Evolutionary conservation across 1,140 invertebrate genomes (phyloP).

Genomic region (Belonocnema kinseyi): DNA sequence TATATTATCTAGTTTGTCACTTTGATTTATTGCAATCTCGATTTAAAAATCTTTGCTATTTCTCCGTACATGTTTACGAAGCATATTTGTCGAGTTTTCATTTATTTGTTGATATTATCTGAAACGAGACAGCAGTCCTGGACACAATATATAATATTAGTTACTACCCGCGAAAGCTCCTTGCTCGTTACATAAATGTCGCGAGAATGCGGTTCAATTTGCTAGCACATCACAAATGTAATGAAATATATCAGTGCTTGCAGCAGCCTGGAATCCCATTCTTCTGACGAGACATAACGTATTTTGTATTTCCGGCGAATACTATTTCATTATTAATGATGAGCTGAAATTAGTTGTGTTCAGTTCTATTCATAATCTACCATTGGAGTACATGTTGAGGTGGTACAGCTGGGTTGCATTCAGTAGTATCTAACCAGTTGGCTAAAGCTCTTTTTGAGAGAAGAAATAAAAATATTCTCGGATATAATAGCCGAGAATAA

Average conservation of each 20-base stretch:
- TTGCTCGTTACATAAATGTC: not conserved
- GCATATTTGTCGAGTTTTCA: no score
- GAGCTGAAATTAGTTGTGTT: not conserved
- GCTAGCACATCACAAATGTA: conserved; percentile 14
- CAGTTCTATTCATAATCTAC: not conserved
- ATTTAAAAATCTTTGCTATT: no score
- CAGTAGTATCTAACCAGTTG: no score
- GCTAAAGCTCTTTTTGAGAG: no score
- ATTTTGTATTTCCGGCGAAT: not conserved
- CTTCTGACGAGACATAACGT: not conserved
- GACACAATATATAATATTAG: not conserved
- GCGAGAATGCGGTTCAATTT: not conserved
- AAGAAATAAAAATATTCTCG: no score
- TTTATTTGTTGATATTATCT: no score
- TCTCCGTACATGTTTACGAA: no score
- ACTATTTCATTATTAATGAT: conserved; percentile 10
- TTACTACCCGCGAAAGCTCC: not conserved
- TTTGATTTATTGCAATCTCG: no score
- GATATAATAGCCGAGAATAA: no score
- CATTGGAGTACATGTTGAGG: not conserved
- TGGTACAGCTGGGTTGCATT: not conserved
- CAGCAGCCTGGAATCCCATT: not conserved
- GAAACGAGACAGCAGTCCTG: no score
- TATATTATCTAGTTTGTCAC: no score
- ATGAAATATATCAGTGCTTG: conserved; percentile 19